Percentiles rank a stretch among this genome's conserved stretches.
Evolutionary conservation across 2,113 vertebrate genomes (phyloP).

Genomic region (Amia ocellicauda): DNA sequence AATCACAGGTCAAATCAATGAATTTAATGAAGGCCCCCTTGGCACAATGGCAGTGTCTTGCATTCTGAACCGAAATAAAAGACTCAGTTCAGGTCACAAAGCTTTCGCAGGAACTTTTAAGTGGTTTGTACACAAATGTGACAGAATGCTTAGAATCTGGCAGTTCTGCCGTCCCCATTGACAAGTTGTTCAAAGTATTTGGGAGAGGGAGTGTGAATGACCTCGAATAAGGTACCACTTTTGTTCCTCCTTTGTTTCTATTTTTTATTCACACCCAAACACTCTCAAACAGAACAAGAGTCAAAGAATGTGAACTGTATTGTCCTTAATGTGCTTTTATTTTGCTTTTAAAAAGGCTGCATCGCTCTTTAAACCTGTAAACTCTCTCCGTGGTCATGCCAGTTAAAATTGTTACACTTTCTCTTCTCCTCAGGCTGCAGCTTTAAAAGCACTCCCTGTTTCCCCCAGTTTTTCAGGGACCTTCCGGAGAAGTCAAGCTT

Average conservation of each 20-base stretch:
- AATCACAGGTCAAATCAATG: constrained; percentile 99
- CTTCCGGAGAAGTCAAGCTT: neutral
- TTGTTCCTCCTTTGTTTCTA: constrained; percentile 77
- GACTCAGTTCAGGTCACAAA: constrained; percentile 96
- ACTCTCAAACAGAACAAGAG: constrained; percentile 77
- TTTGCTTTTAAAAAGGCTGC: neutral
- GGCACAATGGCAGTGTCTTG: constrained; percentile 91
- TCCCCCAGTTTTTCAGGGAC: constrained; percentile 45
- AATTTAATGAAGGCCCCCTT: constrained; percentile 98
- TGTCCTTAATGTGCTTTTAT: constrained; percentile 44
- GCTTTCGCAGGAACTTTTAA: constrained; percentile 87
- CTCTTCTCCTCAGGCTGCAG: neutral
- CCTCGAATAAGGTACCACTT: constrained; percentile 83
- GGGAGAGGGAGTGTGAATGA: constrained; percentile 83
- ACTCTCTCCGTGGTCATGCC: neutral
- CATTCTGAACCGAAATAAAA: constrained; percentile 97
- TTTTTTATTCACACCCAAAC: constrained; percentile 75
- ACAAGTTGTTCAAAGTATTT: constrained; percentile 97
- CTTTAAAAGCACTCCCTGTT: constrained; percentile 23
- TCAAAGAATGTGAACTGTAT: constrained; percentile 82
- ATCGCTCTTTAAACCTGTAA: neutral
- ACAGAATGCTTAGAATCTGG: constrained; percentile 86
- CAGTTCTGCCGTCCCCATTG: constrained; percentile 84
- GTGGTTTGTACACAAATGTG: constrained; percentile 98
- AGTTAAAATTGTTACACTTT: neutral